These are phyloP conservation scores for Coecobrya sp. DNA, from an alignment of 2,888 invertebrate genomes.

Conservation along the genomic window DNA sequence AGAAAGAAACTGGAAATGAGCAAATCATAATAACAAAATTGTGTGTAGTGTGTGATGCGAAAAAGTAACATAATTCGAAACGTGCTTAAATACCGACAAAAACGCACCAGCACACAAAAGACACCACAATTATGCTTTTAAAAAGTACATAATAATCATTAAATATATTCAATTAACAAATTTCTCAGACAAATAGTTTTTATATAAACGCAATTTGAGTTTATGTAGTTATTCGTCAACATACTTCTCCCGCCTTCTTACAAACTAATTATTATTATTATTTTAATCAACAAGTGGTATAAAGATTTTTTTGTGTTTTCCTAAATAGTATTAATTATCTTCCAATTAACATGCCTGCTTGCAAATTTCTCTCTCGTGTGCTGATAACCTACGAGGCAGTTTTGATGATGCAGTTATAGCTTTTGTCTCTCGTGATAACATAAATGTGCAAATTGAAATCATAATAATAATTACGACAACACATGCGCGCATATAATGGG, in stretches of 20 bases:
- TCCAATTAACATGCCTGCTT: constrained; percentile 16
- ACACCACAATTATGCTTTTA: constrained; percentile 56
- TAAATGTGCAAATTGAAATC: constrained; percentile 16
- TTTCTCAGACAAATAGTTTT: not conserved
- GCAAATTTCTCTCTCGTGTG: not conserved
- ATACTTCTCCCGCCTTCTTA: constrained; percentile 52
- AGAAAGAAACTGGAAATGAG: constrained; percentile 1
- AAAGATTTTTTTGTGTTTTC: not conserved
- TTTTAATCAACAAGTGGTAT: constrained; percentile 13
- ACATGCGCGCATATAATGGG: constrained; percentile 7
- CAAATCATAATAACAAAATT: not conserved
- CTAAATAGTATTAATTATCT: constrained; percentile 31
- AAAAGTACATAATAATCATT: constrained; percentile 11
- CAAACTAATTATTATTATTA: constrained; percentile 15
- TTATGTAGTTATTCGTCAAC: constrained; percentile 16
- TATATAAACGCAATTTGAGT: not conserved
- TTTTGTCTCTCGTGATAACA: not conserved
- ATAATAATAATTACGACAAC: constrained; percentile 4
- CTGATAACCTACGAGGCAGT: not conserved
- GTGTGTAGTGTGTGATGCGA: constrained; percentile 52
- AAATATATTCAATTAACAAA: constrained; percentile 13
- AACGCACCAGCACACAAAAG: constrained; percentile 50
- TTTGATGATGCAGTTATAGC: constrained; percentile 36
- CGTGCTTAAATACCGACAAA: constrained; percentile 41
- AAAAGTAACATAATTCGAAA: constrained; percentile 25